Evolutionary conservation across 2,888 invertebrate genomes (phyloP), one percentile per base, ranked within the genome.

Genomic region (Latheticus oryzae): DNA sequence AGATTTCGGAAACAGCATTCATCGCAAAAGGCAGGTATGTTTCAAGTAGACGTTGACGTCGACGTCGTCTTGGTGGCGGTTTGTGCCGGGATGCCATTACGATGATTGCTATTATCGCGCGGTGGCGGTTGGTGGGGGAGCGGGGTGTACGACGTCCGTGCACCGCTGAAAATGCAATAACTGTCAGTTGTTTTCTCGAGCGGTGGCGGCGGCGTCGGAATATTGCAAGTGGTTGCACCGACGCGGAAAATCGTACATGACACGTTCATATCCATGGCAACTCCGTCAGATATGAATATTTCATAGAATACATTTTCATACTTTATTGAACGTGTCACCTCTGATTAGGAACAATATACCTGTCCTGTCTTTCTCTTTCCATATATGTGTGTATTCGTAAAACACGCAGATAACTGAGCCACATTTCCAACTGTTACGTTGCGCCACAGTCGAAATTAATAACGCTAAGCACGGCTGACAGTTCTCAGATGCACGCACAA

Each of bases 271-370:
- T 76, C 77, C 77, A 76, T 77, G 74, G 77, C 76, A 76, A 76
- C 75, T 74, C 70, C 72, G 73, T 73, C 73, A 74, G 78, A 77
- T 78, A 79, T 79, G 78, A 79, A 79, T 79, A 79, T 79, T 79
- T 79, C 79, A 79, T 79, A 75, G 78, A 78, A 76, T 77, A 78
- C 78, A 78, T 79, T 79, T 79, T 79, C 79, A 79, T 79, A 79
- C 78, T 79, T 79, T 79, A 79, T 79, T 79, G 79, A 78, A 78
- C 76, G 74, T 78, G 79, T 79, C 79, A 78, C 78, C 77, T 78
- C 73, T 76, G 78, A 78, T 79, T 79, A 79, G 74, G 76, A 76
- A 78, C 78, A 78, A 78, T 77, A 77, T 76, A 77, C 77, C 78
- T 77, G 78, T 76, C 68, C 67, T 64, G 54, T 59, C 54, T 59